A percentile compares a stretch with the other conserved stretches of the same genome.
These are phyloP conservation scores for Drosophila austrosaltans DNA, from an alignment of 2,888 invertebrate species.

Conservation along the genomic window DNA sequence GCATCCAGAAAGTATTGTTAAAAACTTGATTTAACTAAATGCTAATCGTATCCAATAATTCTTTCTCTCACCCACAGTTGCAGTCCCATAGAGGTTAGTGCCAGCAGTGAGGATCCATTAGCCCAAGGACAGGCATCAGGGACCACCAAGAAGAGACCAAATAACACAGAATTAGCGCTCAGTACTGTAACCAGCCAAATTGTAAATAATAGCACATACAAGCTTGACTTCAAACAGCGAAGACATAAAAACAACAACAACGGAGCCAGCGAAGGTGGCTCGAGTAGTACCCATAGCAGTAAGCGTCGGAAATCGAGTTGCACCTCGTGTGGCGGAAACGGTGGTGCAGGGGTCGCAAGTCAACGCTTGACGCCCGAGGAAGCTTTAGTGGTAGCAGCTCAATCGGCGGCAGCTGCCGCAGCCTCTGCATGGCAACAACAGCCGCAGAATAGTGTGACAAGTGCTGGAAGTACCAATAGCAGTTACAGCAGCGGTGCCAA, in stretches of 20 bases:
- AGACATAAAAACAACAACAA: constrained; percentile 67
- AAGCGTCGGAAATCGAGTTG: constrained; percentile 68
- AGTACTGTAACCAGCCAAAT: constrained; percentile 71
- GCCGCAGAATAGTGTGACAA: constrained; percentile 70
- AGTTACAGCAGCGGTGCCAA: constrained; percentile 64
- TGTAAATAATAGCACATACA: constrained; percentile 68
- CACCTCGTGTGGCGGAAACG: constrained; percentile 55
- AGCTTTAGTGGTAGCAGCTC: constrained; percentile 44
- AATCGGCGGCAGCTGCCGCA: constrained; percentile 40
- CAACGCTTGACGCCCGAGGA: constrained; percentile 69
- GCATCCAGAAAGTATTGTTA: background rate
- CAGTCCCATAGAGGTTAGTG: constrained; percentile 55
- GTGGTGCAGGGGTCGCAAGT: constrained; percentile 36
- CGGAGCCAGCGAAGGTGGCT: constrained; percentile 31
- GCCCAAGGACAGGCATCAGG: constrained; percentile 10
- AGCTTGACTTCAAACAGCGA: constrained; percentile 73
- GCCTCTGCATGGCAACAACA: constrained; percentile 62
- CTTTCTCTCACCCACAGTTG: constrained; percentile 36
- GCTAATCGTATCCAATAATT: background rate
- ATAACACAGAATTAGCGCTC: constrained; percentile 67
- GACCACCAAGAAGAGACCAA: constrained; percentile 51
- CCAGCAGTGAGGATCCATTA: constrained; percentile 47
- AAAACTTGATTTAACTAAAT: background rate
- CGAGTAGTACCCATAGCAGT: constrained; percentile 39
- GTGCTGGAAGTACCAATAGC: constrained; percentile 69